Percentiles rank a stretch among this genome's conserved stretches.
Conservation (phyloP, 2,888 invertebrate species). For the Harpagoxenus sublaevis region DNA sequence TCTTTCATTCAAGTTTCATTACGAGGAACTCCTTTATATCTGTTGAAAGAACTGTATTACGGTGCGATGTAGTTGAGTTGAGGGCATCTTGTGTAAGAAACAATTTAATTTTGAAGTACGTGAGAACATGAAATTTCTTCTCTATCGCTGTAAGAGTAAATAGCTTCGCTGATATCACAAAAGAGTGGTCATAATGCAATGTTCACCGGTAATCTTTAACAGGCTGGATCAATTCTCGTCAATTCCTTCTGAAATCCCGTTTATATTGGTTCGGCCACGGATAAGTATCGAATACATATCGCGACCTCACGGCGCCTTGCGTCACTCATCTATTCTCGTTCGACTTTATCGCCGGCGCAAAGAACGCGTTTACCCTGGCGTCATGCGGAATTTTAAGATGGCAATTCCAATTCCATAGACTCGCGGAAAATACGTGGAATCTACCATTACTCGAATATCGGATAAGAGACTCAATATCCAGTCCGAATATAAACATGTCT, state of each 20-base stretch:
- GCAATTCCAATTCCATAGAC: constrained; percentile 55
- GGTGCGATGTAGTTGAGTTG: background rate
- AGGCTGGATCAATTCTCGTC: constrained; percentile 4
- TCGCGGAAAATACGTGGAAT: constrained; percentile 18
- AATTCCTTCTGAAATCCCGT: constrained; percentile 25
- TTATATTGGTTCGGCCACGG: constrained; percentile 54
- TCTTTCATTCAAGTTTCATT: background rate
- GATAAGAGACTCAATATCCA: background rate
- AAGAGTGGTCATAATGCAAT: background rate
- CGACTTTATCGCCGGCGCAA: constrained; percentile 73
- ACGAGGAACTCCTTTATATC: background rate
- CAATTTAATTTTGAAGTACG: constrained; percentile 5
- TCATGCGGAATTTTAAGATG: constrained; percentile 66
- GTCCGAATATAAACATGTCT: background rate
- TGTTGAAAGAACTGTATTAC: background rate
- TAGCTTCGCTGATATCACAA: background rate
- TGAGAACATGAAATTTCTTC: background rate
- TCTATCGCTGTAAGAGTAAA: constrained; percentile 15
- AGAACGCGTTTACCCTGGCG: constrained; percentile 59
- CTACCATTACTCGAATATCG: background rate
- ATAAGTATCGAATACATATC: constrained; percentile 74
- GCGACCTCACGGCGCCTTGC: constrained; percentile 75
- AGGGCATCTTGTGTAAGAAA: background rate
- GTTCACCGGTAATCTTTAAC: background rate
- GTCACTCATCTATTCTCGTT: constrained; percentile 81